Evolutionary conservation across 2,113 vertebrate species (phyloP).

Genomic region (Furnarius figulus): DNA sequence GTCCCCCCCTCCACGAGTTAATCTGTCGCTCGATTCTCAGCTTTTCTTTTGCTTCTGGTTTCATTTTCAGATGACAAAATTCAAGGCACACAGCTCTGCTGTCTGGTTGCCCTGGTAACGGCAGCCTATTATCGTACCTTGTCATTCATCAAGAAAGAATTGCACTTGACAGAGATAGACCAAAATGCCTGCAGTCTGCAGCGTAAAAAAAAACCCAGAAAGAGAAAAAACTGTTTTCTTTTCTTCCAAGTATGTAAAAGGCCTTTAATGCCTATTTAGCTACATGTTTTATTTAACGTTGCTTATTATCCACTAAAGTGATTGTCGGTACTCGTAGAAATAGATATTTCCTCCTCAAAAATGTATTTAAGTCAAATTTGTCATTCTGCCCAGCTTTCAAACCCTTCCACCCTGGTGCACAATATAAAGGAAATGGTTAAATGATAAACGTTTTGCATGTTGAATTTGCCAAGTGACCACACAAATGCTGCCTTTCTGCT

Average conservation of each 20-base stretch:
- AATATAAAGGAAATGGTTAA: slow-evolving; percentile 59
- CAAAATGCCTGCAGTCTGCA: slow-evolving; percentile 81
- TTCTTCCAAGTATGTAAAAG: slow-evolving; percentile 76
- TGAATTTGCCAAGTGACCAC: slow-evolving; percentile 22
- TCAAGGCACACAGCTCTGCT: slow-evolving; percentile 88
- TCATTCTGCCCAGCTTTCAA: slow-evolving; percentile 37
- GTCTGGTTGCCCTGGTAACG: slow-evolving; percentile 96
- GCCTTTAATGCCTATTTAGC: slow-evolving; percentile 76
- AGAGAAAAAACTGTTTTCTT: slow-evolving; percentile 66
- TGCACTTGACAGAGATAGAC: slow-evolving; percentile 87
- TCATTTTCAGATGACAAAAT: slow-evolving; percentile 90
- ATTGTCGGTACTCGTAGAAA: slow-evolving; percentile 62
- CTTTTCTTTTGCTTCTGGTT: slow-evolving; percentile 87
- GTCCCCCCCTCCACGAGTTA: slow-evolving; percentile 40
- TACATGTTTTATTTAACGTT: slow-evolving; percentile 72
- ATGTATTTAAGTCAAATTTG: slow-evolving; percentile 60
- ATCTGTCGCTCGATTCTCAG: slow-evolving; percentile 82
- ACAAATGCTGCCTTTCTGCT: slow-evolving; percentile 35
- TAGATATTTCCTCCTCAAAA: slow-evolving; percentile 57
- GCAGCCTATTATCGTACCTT: slow-evolving; percentile 96
- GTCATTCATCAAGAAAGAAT: slow-evolving; percentile 98
- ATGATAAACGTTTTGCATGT: slow-evolving; percentile 40
- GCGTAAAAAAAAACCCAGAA: neutral
- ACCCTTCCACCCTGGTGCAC: neutral
- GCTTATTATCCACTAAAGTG: slow-evolving; percentile 69